Base-by-base conservation (phyloP, 2,113 vertebrate species). In the Vulpes ferrilata region DNA sequence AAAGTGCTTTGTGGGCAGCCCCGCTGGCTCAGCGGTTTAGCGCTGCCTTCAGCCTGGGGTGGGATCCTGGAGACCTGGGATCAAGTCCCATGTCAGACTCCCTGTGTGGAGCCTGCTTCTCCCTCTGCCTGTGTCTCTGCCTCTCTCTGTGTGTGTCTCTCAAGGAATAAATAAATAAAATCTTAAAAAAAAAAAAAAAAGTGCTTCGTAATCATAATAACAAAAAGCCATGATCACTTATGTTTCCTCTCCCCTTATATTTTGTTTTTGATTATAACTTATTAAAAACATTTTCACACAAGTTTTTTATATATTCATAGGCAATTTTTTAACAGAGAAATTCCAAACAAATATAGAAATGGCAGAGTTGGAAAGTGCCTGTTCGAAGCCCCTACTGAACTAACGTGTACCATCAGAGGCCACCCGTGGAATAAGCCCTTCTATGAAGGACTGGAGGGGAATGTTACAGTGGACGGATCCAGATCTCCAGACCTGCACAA, bases 251-350 rank as follows among this genome's bases (percentile, higher is more conserved):
- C 71, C 64, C 19, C 43, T 89, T 30, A 35, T 23, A 35, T 23
- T 87, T 93, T 80, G 60, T 85, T 88, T 93, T 79, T 53, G 69
- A 65, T 92, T 94, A 95, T 2, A 76, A 48, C 53, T 78, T 85
- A 96, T 69, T 93, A 74, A 91, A 93, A 92, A 80, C 85, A 71
- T 32, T 94, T 83, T 84, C 76, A 57, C 15, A 5, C 25, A 74
- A 35, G 32, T 2, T 85, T 91, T 92, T 53, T 85, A 85, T 53
- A 74, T 87, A 74, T 15, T 74, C 59, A 86, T 87, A 17, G 17
- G 17, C 7, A 78, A 64, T 38, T 91, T 84, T 78, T 88, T 25
- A 92, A 89, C 35, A 81, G 32, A 93, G 53, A 23, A 64, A 71
- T 80, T 82, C 62, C 48, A 96, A 76, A 43, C 30, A 71, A 30